Base-by-base conservation (phyloP, 2,888 invertebrate genomes). In the Catocala fraxini region DNA sequence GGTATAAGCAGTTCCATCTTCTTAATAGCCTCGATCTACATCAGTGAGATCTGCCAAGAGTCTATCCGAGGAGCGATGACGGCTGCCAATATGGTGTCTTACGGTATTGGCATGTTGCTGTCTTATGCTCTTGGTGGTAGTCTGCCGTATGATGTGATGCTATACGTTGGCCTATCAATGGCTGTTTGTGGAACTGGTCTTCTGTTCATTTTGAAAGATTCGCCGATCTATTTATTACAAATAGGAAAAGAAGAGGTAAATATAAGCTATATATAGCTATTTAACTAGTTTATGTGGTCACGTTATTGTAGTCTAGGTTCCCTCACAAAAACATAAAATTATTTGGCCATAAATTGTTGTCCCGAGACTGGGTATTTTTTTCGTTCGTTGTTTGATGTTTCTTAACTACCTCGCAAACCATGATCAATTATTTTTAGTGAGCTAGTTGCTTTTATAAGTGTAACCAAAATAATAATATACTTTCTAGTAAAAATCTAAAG, bases 21-120 rank as follows among this genome's bases (percentile, higher is more conserved):
- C 55, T 35, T 80, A 4, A 59, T 81, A 6, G 61, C 59, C 0
- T 42, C 71, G 0, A 70, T 81, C 5, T 80, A 70, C 59, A 68
- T 79, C 42, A 67, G 70, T 9, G 80, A 80, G 58, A 67, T 76
- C 39, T 81, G 65, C 25, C 79, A 77, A 48, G 75, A 75, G n/a
- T 70, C 71, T 5, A 73, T 80, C 0, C 55, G 83, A 67, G 81
- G 81, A 7, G 64, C 69, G 10, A 70, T 75, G 76, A 61, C 73
- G 5, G 52, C 69, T 45, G 33, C 54, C 35, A 68, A 61, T 6
- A 59, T 79, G 56, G 62, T 76, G 0, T 64, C 68, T 0, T 79
- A 67, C n/a, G 73, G 73, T 5, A 33, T 79, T 3, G 76, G 76
- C 6, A 70, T 68, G 51, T 46, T 76, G 9, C 33, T 76, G 0